Conservation (phyloP, 2,113 vertebrate species). For the Gymnobelideus leadbeateri region DNA sequence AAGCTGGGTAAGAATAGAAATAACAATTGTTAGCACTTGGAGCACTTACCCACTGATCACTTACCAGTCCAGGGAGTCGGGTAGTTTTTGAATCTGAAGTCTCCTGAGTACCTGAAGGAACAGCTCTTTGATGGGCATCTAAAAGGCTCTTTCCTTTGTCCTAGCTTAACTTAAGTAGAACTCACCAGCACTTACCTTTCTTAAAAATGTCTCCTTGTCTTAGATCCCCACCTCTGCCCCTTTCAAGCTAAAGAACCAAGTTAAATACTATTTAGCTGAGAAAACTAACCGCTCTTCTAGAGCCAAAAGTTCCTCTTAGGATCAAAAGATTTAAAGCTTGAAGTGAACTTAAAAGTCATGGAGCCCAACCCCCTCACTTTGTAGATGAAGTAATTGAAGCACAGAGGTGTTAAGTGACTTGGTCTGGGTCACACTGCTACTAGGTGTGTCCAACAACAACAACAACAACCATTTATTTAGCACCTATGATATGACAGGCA, state of each 20-base stretch:
- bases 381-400: background rate
- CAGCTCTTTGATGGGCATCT: background rate
- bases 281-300: background rate
- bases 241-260: background rate
- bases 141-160: background rate
- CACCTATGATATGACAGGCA: background rate
- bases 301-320: background rate
- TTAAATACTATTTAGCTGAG: background rate
- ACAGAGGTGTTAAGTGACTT: background rate
- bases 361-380: background rate
- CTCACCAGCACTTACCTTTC: background rate
- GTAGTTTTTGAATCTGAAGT: background rate
- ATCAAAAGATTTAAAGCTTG: background rate
- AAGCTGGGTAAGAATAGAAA: constrained; percentile 58
- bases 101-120: background rate
- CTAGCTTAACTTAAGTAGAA: background rate
- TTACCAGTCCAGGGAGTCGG: background rate
- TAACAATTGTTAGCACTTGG: constrained; percentile 9
- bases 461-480: background rate
- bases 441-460: too few relatives aligned
- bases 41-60: background rate
- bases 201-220: background rate
- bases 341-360: background rate
- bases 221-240: background rate
- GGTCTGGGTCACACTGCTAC: background rate